Evolutionary conservation across 2,888 invertebrate species (phyloP), one percentile per base, ranked within the genome.

Genomic region (Pomacea canaliculata): DNA sequence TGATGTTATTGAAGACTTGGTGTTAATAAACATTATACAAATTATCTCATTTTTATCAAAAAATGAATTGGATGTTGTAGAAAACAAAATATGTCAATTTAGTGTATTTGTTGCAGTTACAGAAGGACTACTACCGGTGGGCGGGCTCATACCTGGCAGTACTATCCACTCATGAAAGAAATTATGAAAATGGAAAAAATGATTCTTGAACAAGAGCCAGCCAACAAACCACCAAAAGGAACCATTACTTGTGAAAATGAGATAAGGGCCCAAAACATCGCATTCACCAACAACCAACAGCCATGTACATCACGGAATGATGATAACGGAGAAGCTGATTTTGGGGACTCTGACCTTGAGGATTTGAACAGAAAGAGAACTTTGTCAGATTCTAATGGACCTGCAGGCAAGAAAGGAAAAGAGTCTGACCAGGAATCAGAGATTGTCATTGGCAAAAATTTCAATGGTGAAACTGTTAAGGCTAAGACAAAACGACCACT

Each of bases 131-230:
- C 60, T 10, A 46, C 73, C 0, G 73, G 73, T 5, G 73, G 67
- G 2, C 66, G 67, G 2, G 73, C 67, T 12, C 73, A 73, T 56
- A 73, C 73, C 18, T 73, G 73, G 73, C 73, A 68, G 60, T 73
- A 68, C 73, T 60, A 73, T 66, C 68, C 48, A 7, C n/a, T 68
- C 27, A 68, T 73, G 73, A 73, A 73, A 67, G 73, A 73, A 46
- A 66, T 73, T 37, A 73, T 73, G 73, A 73, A 68, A 48, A 67
- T 68, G 73, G 73, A 73, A 60, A 73, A 73, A 59, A 68, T 73
- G 59, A 73, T 73, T 46, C 73, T 73, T 49, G 73, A 73, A n/a
- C 73, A 73, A 67, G 73, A 73, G 62, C 73, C 73, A 1, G 37
- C 73, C 59, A 46, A n/a, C 48, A 66, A 66, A 1, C 48, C 59